These are phyloP conservation scores for Papio anubis DNA, from an alignment of 2,113 vertebrate genomes.

Conservation along the genomic window DNA sequence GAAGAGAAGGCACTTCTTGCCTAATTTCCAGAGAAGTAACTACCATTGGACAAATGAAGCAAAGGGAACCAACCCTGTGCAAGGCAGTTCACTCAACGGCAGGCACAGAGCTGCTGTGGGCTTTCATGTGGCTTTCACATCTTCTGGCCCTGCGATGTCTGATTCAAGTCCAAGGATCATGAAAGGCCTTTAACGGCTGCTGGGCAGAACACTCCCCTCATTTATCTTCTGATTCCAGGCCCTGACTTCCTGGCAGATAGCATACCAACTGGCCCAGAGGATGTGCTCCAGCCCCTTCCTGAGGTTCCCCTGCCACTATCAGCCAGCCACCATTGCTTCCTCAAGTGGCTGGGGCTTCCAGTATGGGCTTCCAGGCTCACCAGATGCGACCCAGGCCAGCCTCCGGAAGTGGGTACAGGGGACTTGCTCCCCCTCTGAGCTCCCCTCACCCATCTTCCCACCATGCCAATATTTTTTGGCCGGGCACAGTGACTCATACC, in stretches of 20 bases:
- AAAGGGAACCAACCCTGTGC: neutral
- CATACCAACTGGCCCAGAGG: neutral
- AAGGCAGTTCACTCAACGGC: neutral
- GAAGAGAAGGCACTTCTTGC: neutral
- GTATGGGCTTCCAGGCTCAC: neutral
- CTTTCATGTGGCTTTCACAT: neutral
- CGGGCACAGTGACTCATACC: too few relatives aligned
- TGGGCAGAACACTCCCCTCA: neutral
- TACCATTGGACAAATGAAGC: neutral
- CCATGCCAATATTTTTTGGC: neutral
- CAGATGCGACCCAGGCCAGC: neutral
- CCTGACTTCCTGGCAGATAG: slow-evolving; percentile 38
- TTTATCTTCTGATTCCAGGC: slow-evolving; percentile 19
- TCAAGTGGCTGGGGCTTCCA: neutral
- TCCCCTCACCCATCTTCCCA: neutral
- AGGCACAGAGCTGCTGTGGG: neutral
- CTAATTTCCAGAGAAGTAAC: neutral
- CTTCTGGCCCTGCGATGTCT: neutral
- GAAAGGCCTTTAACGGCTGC: neutral
- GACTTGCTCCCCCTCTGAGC: neutral
- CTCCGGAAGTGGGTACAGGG: neutral
- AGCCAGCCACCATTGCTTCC: neutral
- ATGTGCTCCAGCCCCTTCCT: neutral
- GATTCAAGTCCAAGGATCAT: neutral
- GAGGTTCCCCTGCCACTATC: neutral